Conservation (phyloP, 2,888 invertebrate genomes). For the Xylophagus ater region DNA sequence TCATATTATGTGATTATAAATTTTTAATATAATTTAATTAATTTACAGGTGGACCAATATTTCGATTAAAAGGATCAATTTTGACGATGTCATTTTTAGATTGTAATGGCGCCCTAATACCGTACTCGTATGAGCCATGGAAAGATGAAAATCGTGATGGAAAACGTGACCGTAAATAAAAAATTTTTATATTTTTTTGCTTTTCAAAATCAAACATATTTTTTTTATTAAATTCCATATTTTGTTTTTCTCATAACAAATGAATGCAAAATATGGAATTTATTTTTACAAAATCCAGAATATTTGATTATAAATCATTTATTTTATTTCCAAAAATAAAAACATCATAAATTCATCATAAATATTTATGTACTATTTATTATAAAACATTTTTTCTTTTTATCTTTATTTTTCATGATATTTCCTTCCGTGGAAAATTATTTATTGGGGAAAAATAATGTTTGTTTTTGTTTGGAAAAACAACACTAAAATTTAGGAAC, state of each 20-base stretch:
- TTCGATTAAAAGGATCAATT: slow-evolving; percentile 92
- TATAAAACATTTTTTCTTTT: too few relatives aligned
- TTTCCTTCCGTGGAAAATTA: too few relatives aligned
- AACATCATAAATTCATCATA: too few relatives aligned
- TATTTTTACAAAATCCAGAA: too few relatives aligned
- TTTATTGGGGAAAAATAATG: too few relatives aligned
- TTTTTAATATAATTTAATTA: slow-evolving; percentile 1
- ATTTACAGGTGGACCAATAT: slow-evolving; percentile 80
- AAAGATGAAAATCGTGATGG: slow-evolving; percentile 64
- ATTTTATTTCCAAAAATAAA: too few relatives aligned
- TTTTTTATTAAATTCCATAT: slow-evolving; percentile 4
- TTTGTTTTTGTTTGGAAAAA: too few relatives aligned
- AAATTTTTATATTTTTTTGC: background rate
- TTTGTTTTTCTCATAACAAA: slow-evolving; percentile 3
- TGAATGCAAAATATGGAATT: too few relatives aligned
- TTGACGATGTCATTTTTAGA: slow-evolving; percentile 93
- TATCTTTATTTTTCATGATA: too few relatives aligned
- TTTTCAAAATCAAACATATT: background rate
- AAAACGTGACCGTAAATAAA: slow-evolving; percentile 37
- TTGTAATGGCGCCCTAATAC: slow-evolving; percentile 84
- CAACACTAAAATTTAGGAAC: slow-evolving; percentile 44
- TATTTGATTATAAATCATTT: too few relatives aligned
- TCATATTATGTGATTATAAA: too few relatives aligned
- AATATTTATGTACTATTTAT: too few relatives aligned
- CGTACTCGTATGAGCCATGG: slow-evolving; percentile 86